Evolutionary conservation across 1,140 invertebrate genomes (phyloP).

Genomic region (Steinernema feltiae): DNA sequence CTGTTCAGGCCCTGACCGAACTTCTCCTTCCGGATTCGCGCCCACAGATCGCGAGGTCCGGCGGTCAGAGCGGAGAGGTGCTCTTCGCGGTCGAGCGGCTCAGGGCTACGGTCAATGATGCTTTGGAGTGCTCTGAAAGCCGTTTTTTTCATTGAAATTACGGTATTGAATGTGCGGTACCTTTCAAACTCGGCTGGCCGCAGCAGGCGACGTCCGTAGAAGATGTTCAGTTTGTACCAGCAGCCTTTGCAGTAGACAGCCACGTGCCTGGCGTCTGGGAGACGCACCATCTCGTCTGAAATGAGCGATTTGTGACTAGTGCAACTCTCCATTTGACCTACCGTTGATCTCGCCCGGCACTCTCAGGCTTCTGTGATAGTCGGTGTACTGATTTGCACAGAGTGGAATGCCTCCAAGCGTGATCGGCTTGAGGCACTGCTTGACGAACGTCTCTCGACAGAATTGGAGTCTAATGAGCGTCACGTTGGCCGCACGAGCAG

Average conservation of each 20-base stretch:
- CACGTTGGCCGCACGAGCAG: slow-evolving; percentile 42
- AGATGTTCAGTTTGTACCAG: slow-evolving; percentile 41
- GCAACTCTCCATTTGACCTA: neutral
- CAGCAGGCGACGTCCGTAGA: slow-evolving; percentile 30
- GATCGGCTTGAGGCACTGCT: slow-evolving; percentile 37
- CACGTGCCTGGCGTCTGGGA: slow-evolving; percentile 36
- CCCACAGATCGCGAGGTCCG: slow-evolving; percentile 41
- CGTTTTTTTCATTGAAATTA: neutral
- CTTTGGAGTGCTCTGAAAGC: slow-evolving; percentile 33
- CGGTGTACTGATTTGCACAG: slow-evolving; percentile 36
- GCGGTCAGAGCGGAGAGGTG: slow-evolving; percentile 32
- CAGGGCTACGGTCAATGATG: slow-evolving; percentile 33
- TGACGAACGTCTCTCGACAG: slow-evolving; percentile 33
- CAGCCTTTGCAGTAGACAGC: slow-evolving; percentile 42
- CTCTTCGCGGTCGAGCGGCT: slow-evolving; percentile 24
- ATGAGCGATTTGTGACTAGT: neutral
- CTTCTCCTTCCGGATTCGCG: slow-evolving; percentile 34
- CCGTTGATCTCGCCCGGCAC: slow-evolving; percentile 32
- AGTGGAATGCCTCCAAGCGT: slow-evolving; percentile 38
- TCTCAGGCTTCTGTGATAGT: slow-evolving; percentile 37
- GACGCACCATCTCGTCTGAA: slow-evolving; percentile 34
- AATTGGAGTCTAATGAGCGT: slow-evolving; percentile 33
- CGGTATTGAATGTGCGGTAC: slow-evolving; percentile 1
- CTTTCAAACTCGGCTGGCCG: slow-evolving; percentile 37
- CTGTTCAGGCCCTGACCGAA: slow-evolving; percentile 36